Base-by-base conservation (phyloP, 2,113 vertebrate species). In the Engraulis encrasicolus region DNA sequence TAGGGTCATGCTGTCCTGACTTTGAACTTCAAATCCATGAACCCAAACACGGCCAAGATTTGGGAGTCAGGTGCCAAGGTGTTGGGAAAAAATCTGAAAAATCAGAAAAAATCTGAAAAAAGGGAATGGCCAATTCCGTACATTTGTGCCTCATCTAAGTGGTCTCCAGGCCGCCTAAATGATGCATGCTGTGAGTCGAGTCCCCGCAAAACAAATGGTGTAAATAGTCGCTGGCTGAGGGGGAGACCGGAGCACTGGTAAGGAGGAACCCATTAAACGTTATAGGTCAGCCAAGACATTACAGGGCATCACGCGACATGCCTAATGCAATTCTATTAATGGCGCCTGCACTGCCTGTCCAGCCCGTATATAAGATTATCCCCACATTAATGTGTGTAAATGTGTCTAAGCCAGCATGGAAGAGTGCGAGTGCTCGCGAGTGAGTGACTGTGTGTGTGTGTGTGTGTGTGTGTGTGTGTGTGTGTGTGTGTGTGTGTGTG, bases 41-140 rank as follows among this genome's bases (percentile, higher is more conserved):
- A 14, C 23, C 0, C 27, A 3, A 34, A 74, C 31, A 74, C 31
- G 66, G 27, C 66, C 27, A 12, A 34, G 66, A 34, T 74, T 74
- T 74, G 66, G 66, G 66, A 74, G 34, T n/a, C 66, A 74, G 66
- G 66, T 74, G 66, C 15, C n/a, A n/a, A n/a, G n/a, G n/a, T n/a
- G n/a, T 74, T 34, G 66, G 9, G 31, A 74, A 23, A 34, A 1
- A 34, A 31, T 34, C 11, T 74, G 34, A 23, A 34, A 1, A 34
- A 31, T 34, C 5, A 15, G 27, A 34, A 15, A 31, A 74, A 17
- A 15, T 66, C 6, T 34, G 4, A 45, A 71, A 71, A 31, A 74
- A 15, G 14, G n/a, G n/a, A n/a, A n/a, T n/a, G n/a, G n/a, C n/a
- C n/a, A n/a, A 14, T 27, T 27, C 31, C 0, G 61, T 34, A 31